Conservation (phyloP, 2,113 vertebrate species). For the Serilophus lunatus region DNA sequence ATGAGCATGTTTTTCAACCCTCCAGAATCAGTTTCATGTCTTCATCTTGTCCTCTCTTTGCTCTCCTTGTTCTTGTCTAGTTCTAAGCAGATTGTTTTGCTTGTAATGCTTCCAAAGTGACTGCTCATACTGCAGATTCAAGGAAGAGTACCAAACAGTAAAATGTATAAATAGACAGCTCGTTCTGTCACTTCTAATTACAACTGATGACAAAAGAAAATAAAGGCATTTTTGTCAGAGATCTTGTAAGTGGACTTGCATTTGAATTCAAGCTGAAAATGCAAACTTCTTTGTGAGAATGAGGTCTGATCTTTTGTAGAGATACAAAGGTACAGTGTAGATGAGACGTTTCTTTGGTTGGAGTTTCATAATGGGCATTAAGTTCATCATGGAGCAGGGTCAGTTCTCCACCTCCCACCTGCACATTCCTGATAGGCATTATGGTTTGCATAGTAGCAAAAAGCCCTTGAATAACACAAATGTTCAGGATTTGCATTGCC, state of each 20-base stretch:
- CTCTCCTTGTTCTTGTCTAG: slow-evolving; percentile 10
- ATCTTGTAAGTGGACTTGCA: background rate
- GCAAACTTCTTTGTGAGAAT: background rate
- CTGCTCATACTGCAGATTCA: background rate
- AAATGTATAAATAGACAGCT: slow-evolving; percentile 8
- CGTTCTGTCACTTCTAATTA: slow-evolving; percentile 10
- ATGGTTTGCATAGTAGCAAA: background rate
- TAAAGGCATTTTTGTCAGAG: background rate
- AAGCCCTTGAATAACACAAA: background rate
- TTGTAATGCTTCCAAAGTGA: slow-evolving; percentile 46
- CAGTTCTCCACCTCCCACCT: background rate
- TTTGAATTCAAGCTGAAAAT: background rate
- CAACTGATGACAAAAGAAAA: slow-evolving; percentile 21
- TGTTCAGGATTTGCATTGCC: background rate
- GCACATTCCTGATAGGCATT: background rate
- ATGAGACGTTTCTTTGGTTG: background rate
- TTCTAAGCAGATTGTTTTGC: slow-evolving; percentile 53
- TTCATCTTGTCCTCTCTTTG: background rate
- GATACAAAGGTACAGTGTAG: background rate
- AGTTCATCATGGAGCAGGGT: background rate
- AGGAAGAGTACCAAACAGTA: slow-evolving; percentile 1
- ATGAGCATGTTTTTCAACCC: background rate
- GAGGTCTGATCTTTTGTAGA: background rate
- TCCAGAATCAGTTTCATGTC: background rate
- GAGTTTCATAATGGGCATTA: background rate